Evolutionary conservation across 2,113 vertebrate species (phyloP).

Genomic region (Crotalus tigris): DNA sequence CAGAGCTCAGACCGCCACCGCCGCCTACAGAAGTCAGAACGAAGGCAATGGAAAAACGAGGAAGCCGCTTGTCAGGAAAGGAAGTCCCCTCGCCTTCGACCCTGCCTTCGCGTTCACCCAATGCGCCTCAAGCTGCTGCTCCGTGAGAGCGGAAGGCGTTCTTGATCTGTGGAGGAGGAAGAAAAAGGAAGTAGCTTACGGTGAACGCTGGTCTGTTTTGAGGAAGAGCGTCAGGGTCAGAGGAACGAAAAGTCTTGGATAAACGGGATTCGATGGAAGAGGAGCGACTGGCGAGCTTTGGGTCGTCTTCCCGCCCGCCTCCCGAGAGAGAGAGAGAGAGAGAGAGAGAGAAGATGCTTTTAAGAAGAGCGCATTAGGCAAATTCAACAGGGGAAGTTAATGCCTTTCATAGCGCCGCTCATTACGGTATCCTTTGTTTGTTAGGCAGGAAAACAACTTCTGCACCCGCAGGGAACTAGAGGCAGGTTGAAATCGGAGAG

Average conservation of each 20-base stretch:
- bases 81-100: not conserved
- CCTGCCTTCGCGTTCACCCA: not conserved
- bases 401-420: not conserved
- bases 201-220: not conserved
- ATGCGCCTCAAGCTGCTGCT: not conserved
- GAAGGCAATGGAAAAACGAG: not conserved
- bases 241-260: not conserved
- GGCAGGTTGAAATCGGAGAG: not conserved
- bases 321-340: no score
- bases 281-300: not conserved
- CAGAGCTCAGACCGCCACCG: not conserved
- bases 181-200: not conserved
- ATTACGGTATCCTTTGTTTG: not conserved
- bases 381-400: not conserved
- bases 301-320: not conserved
- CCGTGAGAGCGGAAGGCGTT: not conserved
- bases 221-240: not conserved
- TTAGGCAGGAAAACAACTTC: not conserved
- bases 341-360: not conserved
- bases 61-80: not conserved
- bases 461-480: not conserved
- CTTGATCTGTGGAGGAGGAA: not conserved
- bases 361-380: not conserved
- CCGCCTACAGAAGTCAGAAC: not conserved
- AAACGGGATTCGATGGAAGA: not conserved